Percentiles rank a stretch among this genome's conserved stretches.
These are phyloP conservation scores for Melanchra persicariae DNA, from an alignment of 2,888 invertebrate genomes.

Conservation along the genomic window DNA sequence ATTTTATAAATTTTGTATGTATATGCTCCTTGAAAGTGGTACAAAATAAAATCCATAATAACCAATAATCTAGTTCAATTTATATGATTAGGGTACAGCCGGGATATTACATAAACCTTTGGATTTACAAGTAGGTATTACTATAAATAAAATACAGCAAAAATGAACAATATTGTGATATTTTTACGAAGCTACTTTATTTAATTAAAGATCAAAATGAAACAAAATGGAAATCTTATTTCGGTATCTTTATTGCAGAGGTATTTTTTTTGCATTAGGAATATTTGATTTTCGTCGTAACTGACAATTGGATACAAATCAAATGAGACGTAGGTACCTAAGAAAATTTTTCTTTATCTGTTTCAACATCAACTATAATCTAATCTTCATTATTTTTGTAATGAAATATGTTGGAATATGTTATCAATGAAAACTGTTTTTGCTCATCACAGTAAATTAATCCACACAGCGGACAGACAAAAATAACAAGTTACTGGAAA, in stretches of 20 bases:
- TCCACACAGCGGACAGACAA: neutral
- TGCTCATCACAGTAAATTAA: neutral
- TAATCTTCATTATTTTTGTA: neutral
- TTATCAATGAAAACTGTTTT: neutral
- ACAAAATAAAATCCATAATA: conserved; percentile 15
- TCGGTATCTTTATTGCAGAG: conserved; percentile 9
- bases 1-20: neutral
- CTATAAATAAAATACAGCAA: conserved; percentile 21
- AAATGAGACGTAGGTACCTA: conserved; percentile 1
- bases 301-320: neutral
- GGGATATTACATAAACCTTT: conserved; percentile 13
- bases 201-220: conserved; percentile 42
- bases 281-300: conserved; percentile 33
- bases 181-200: conserved; percentile 33
- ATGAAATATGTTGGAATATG: neutral
- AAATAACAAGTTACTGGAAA: neutral
- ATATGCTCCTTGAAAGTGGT: neutral
- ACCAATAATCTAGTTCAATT: conserved; percentile 28
- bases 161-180: conserved; percentile 22
- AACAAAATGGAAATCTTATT: conserved; percentile 11
- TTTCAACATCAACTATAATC: neutral
- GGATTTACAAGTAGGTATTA: conserved; percentile 25
- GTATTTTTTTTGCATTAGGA: conserved; percentile 28
- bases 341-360: neutral
- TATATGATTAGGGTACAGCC: conserved; percentile 29